Conservation (phyloP, 2,888 invertebrate genomes). For the Drosophila emarginata region DNA sequence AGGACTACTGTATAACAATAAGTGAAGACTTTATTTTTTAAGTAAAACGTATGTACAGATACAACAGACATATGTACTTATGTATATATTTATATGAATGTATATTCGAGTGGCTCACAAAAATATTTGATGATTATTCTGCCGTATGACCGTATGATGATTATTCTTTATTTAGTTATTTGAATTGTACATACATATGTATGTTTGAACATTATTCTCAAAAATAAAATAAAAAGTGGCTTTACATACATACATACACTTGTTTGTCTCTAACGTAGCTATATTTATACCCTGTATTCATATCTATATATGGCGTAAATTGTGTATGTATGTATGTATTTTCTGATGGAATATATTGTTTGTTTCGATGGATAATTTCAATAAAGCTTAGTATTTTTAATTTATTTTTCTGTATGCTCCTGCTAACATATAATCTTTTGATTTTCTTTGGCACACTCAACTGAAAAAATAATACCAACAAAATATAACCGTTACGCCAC, state of each 20-base stretch:
- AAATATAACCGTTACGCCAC: too few species aligned
- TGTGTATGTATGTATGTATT: too few species aligned
- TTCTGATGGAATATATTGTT: too few species aligned
- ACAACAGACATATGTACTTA: not conserved
- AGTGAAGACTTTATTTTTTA: slow-evolving; percentile 11
- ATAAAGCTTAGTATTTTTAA: not conserved
- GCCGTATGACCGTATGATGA: too few species aligned
- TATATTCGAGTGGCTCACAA: not conserved
- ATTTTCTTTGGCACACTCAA: not conserved
- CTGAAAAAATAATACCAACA: not conserved
- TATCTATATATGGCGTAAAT: too few species aligned
- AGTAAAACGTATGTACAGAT: slow-evolving; percentile 13
- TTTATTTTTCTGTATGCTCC: not conserved
- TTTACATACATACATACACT: too few species aligned
- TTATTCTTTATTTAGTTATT: not conserved
- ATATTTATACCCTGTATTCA: too few species aligned
- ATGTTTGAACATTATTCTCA: not conserved
- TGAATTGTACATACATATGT: not conserved
- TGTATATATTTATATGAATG: too few species aligned
- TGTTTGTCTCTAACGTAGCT: too few species aligned
- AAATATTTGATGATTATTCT: not conserved
- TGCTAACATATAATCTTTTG: not conserved
- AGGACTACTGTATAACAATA: slow-evolving; percentile 6
- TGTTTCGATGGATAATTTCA: not conserved
- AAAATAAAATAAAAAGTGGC: not conserved